These are phyloP conservation scores for Drosophila ironensis DNA, from an alignment of 1,140 invertebrate species.

Conservation along the genomic window DNA sequence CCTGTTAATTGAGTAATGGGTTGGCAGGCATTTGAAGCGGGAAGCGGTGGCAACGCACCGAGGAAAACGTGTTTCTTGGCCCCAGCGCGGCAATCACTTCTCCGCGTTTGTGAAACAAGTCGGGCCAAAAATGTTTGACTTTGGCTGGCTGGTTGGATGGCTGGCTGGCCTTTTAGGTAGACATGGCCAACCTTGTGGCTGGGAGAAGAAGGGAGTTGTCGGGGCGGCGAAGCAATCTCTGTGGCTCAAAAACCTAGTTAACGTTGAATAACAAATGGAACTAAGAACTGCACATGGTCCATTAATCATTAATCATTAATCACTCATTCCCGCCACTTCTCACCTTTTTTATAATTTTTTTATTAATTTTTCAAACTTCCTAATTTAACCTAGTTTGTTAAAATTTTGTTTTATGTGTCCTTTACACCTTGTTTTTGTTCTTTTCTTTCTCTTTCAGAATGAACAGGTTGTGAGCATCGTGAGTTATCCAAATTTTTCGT, in stretches of 20 bases:
- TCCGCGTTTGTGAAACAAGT: constrained; percentile 40
- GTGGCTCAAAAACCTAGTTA: no score
- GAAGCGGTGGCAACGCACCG: constrained; percentile 14
- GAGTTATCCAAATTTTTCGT: constrained; percentile 60
- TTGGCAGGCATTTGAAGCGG: constrained; percentile 17
- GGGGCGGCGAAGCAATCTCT: no score
- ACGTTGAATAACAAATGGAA: no score
- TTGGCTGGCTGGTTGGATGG: constrained; percentile 21
- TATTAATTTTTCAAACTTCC: background rate
- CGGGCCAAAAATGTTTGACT: constrained; percentile 31
- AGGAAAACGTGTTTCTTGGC: constrained; percentile 54
- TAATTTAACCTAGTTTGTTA: constrained; percentile 19
- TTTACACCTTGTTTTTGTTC: constrained; percentile 57
- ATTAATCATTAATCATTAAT: background rate
- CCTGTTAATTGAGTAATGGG: constrained; percentile 67
- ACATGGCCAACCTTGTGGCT: constrained; percentile 37
- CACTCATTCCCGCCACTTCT: background rate
- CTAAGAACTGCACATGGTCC: background rate
- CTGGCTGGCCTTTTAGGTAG: constrained; percentile 48
- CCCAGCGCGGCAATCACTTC: background rate
- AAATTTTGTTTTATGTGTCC: constrained; percentile 66
- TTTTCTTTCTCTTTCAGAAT: constrained; percentile 80
- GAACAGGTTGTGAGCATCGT: constrained; percentile 81
- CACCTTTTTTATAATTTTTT: background rate
- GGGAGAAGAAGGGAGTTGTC: constrained; percentile 26